Evolutionary conservation across 1,140 invertebrate genomes (phyloP).

Genomic region (Drosophila erecta): DNA sequence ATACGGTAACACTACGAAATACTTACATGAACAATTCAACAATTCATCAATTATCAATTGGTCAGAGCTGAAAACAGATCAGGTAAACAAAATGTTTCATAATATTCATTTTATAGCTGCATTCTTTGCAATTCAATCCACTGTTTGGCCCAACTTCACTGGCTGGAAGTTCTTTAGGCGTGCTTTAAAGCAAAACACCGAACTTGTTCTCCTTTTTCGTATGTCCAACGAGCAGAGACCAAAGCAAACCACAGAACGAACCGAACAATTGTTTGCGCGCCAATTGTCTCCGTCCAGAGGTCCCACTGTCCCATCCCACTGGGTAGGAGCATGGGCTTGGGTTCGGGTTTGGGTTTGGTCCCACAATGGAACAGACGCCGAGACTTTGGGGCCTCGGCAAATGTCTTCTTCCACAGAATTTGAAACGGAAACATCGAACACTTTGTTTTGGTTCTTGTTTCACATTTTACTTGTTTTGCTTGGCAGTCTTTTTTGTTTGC

Average conservation of each 20-base stretch:
- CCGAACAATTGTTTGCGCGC: slow-evolving; percentile 78
- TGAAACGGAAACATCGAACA: slow-evolving; percentile 83
- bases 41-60: too few relatives aligned
- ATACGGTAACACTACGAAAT: too few relatives aligned
- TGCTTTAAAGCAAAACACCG: slow-evolving; percentile 68
- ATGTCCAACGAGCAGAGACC: slow-evolving; percentile 26
- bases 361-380: slow-evolving; percentile 37
- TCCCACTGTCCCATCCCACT: slow-evolving; percentile 55
- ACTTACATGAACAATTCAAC: too few relatives aligned
- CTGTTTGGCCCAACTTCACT: slow-evolving; percentile 20
- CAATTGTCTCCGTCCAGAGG: slow-evolving; percentile 50
- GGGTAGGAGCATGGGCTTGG: background rate
- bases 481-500: slow-evolving; percentile 25
- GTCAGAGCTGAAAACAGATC: too few relatives aligned
- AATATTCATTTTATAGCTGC: background rate
- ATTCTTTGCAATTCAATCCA: slow-evolving; percentile 1
- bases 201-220: slow-evolving; percentile 62
- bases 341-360: background rate
- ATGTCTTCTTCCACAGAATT: slow-evolving; percentile 83
- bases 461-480: slow-evolving; percentile 64
- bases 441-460: slow-evolving; percentile 82
- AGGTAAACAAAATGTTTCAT: background rate
- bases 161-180: slow-evolving; percentile 44
- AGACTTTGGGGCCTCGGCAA: slow-evolving; percentile 51
- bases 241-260: slow-evolving; percentile 55